Conservation (phyloP, 1,140 invertebrate species). For the Hylaeus anthracinus region DNA sequence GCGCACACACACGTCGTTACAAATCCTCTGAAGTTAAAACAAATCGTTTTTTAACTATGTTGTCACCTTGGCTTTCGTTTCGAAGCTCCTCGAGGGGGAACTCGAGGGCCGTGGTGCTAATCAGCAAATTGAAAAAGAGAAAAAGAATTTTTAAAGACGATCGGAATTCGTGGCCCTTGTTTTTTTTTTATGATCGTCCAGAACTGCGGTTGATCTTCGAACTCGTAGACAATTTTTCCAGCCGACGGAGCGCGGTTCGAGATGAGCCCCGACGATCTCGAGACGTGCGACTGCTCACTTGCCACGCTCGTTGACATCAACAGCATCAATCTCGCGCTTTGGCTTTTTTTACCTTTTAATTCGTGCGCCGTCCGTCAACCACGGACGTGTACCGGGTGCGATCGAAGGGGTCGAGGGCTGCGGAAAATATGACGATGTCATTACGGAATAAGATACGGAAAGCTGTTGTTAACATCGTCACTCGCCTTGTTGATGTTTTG, state of each 20-base stretch:
- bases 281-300: slow-evolving; percentile 34
- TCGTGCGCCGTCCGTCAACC: background rate
- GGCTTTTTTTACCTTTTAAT: background rate
- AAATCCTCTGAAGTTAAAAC: slow-evolving; percentile 3
- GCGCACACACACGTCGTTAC: background rate
- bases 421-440: too few relatives aligned
- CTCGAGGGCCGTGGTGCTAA: slow-evolving; percentile 13
- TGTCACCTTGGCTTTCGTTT: slow-evolving; percentile 42
- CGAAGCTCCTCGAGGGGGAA: slow-evolving; percentile 10
- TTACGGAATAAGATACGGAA: too few relatives aligned
- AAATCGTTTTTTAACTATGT: slow-evolving; percentile 27
- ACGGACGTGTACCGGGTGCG: background rate
- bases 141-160: background rate
- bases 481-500: too few relatives aligned
- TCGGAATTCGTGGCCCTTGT: slow-evolving; percentile 5
- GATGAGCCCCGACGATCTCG: background rate
- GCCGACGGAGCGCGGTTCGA: background rate
- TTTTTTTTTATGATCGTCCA: slow-evolving; percentile 25
- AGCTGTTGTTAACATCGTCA: too few relatives aligned
- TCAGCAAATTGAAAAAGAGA: background rate
- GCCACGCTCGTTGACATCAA: slow-evolving; percentile 12
- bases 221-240: slow-evolving; percentile 6
- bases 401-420: too few relatives aligned
- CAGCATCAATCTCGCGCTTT: background rate
- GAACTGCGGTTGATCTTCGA: background rate